Evolutionary conservation across 1,140 invertebrate genomes (phyloP).

Genomic region (Drosophila funebris): DNA sequence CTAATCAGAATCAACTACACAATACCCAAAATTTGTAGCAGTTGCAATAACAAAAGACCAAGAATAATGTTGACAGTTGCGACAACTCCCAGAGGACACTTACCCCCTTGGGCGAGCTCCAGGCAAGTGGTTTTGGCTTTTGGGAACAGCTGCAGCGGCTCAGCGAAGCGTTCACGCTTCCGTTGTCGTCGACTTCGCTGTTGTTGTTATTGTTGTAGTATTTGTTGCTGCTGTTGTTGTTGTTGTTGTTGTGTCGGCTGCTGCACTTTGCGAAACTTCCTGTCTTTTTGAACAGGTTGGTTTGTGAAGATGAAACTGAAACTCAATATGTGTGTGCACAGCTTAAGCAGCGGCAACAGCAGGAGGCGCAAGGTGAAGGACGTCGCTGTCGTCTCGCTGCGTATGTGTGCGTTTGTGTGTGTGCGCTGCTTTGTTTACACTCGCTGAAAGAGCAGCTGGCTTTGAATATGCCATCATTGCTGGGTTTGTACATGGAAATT

Average conservation of each 20-base stretch:
- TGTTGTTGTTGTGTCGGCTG: conserved; percentile 42
- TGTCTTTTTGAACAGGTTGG: conserved; percentile 71
- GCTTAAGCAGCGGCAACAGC: conserved; percentile 14
- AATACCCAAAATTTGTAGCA: conserved; percentile 16
- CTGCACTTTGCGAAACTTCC: conserved; percentile 75
- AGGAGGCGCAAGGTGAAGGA: conserved; percentile 69
- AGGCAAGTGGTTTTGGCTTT: background rate
- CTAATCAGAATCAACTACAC: too few species aligned
- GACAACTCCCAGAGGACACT: conserved; percentile 40
- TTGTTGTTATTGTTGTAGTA: conserved; percentile 17
- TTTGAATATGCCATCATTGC: conserved; percentile 20
- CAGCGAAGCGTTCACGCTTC: conserved; percentile 48
- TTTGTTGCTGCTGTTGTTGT: conserved; percentile 13
- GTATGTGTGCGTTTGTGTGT: conserved; percentile 18
- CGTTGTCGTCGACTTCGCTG: conserved; percentile 17
- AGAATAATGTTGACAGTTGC: conserved; percentile 28
- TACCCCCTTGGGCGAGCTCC: conserved; percentile 55
- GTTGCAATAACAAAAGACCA: conserved; percentile 15
- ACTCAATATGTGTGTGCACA: conserved; percentile 60
- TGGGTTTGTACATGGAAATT: conserved; percentile 38
- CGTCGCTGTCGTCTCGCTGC: conserved; percentile 22
- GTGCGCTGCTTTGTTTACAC: conserved; percentile 71
- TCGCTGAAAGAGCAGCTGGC: conserved; percentile 69
- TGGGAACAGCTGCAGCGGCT: conserved; percentile 23
- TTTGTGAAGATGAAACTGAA: conserved; percentile 71